Conservation (phyloP, 2,113 vertebrate genomes). For the Phoxinus phoxinus region DNA sequence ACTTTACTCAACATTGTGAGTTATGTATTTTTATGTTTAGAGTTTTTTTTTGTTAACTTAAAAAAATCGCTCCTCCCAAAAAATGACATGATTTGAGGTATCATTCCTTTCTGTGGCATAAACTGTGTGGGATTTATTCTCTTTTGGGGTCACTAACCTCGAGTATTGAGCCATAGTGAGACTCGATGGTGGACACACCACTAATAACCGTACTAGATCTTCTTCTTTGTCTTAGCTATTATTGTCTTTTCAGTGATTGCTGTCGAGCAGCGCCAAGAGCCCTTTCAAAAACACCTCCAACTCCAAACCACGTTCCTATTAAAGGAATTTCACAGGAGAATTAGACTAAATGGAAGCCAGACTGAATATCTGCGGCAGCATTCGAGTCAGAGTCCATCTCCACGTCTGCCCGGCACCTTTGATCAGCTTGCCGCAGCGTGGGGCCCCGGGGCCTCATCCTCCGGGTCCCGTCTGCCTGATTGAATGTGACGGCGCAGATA, state of each 20-base stretch:
- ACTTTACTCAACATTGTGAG: neutral
- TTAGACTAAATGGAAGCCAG: conserved; percentile 33
- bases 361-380: conserved; percentile 38
- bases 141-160: too few species aligned
- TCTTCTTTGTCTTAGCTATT: neutral
- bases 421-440: conserved; percentile 46
- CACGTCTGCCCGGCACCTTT: conserved; percentile 36
- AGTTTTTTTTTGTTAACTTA: neutral
- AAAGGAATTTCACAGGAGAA: conserved; percentile 18
- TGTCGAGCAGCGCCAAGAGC: neutral
- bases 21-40: neutral
- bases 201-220: neutral
- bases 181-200: neutral
- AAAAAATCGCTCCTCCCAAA: neutral
- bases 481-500: conserved; percentile 89
- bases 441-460: conserved; percentile 55
- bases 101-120: neutral
- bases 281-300: conserved; percentile 7
- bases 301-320: conserved; percentile 26
- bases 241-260: neutral
- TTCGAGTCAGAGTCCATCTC: conserved; percentile 31
- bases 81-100: neutral
- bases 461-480: conserved; percentile 79
- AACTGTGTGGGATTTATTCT: neutral
- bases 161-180: neutral